Base-by-base conservation (phyloP, 2,113 vertebrate genomes). In the Crotalus viridis region DNA sequence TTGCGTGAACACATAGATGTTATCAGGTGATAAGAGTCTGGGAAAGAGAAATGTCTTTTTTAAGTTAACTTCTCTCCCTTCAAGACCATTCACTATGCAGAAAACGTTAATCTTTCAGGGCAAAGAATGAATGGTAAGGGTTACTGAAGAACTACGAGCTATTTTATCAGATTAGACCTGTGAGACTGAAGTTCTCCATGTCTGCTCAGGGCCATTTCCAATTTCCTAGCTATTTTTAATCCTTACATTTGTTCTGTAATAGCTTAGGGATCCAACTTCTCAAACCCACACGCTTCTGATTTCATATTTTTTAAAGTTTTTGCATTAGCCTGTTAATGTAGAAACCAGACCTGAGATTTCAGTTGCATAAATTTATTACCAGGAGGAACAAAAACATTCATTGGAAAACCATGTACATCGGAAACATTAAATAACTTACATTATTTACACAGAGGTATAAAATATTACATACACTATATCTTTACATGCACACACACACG, bases 361-460 rank as follows among this genome's bases (percentile, higher is more conserved):
- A 87, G 90, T 87, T 93, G 86, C 64, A 87, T 57, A 92, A 92
- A 46, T 86, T 93, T 93, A 93, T 90, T 93, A 90, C 90, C 46
- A 85, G 89, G 55, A 90, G 13, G 46, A 90, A 87, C 92, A 61
- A 85, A 90, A 81, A 93, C 92, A 24, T 87, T 87, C 81, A 87
- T 87, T 93, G 92, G 89, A 93, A 93, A 93, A 93, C 74, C 92
- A 93, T 93, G 89, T 93, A 93, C 92, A 93, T 87, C 92, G 28
- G 89, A 51, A 93, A 87, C 89, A 48, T 90, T 93, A 93, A 93
- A 93, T 93, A 93, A 93, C 89, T 93, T 93, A 93, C 92, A 93
- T 46, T 93, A 93, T 93, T 93, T 93, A 93, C 92, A 93, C 55
- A 86, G 88, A 64, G 89, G 92, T 93, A 93, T 90, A 93, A 93